phyloP scores from a whole-genome alignment of 1,140 invertebrate genomes.

The Calosoma granatense region DNA sequence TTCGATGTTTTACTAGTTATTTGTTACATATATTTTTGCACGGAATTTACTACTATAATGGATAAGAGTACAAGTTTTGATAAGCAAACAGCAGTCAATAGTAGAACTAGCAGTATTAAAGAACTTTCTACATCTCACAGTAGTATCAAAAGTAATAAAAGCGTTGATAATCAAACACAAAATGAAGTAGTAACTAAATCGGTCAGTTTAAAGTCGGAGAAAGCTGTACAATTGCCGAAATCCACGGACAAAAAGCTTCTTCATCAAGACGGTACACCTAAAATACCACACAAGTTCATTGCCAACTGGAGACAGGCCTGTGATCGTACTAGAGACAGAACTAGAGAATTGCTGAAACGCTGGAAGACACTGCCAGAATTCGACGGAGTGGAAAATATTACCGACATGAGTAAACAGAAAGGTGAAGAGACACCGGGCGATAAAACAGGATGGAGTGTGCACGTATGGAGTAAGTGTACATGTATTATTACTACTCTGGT shows the following conservation, averaged over 20 bases:
- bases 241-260: constrained; percentile 24
- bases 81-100: constrained; percentile 11
- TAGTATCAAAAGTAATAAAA: constrained; percentile 30
- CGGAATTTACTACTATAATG: background rate
- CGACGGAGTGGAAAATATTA: constrained; percentile 27
- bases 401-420: constrained; percentile 25
- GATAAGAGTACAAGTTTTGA: constrained; percentile 5
- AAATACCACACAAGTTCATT: constrained; percentile 55
- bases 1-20: too few species aligned
- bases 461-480: constrained; percentile 54
- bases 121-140: constrained; percentile 27
- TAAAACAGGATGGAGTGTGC: constrained; percentile 51
- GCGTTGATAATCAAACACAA: constrained; percentile 26
- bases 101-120: constrained; percentile 29
- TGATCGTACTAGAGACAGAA: constrained; percentile 56
- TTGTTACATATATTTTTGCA: too few species aligned
- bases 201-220: constrained; percentile 31
- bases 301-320: constrained; percentile 58
- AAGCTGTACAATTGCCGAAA: constrained; percentile 29
- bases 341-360: constrained; percentile 54
- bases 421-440: constrained; percentile 27
- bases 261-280: constrained; percentile 33
- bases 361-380: constrained; percentile 54
- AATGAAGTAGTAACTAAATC: constrained; percentile 14
- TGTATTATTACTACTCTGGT: background rate